A percentile compares a stretch with the other conserved stretches of the same genome.
These are phyloP conservation scores for Macroglossus sobrinus DNA, from an alignment of 2,113 vertebrate genomes.

Conservation along the genomic window DNA sequence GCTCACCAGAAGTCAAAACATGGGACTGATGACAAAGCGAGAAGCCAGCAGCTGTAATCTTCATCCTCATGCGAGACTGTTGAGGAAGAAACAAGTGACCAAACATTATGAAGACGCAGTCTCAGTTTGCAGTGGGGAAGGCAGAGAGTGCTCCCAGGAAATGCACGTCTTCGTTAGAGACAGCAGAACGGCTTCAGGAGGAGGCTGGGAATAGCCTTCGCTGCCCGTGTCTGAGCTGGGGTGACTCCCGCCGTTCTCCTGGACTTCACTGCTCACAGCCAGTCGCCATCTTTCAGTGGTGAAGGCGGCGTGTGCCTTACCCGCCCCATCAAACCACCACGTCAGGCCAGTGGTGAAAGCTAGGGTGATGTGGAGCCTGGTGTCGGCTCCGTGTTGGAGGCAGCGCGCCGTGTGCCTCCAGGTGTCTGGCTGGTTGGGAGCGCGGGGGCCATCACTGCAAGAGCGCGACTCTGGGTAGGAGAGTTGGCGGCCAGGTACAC, in stretches of 20 bases:
- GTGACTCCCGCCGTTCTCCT: neutral
- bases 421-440: neutral
- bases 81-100: neutral
- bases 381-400: too few species aligned
- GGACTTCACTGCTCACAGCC: neutral
- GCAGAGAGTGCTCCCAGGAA: neutral
- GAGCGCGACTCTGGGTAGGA: neutral
- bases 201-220: neutral
- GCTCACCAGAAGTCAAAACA: conserved; percentile 2
- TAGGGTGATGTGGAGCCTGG: too few species aligned
- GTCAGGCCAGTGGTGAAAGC: neutral
- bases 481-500: neutral
- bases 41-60: neutral
- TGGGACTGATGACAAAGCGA: neutral
- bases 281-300: neutral
- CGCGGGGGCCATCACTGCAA: neutral
- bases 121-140: neutral
- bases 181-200: neutral
- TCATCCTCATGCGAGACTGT: neutral
- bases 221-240: neutral
- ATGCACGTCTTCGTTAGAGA: neutral
- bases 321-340: neutral
- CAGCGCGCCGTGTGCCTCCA: neutral
- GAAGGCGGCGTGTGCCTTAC: neutral
- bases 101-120: neutral